Base-by-base conservation (phyloP, 2,797 vertebrate genomes). In the Cyprinella venusta region DNA sequence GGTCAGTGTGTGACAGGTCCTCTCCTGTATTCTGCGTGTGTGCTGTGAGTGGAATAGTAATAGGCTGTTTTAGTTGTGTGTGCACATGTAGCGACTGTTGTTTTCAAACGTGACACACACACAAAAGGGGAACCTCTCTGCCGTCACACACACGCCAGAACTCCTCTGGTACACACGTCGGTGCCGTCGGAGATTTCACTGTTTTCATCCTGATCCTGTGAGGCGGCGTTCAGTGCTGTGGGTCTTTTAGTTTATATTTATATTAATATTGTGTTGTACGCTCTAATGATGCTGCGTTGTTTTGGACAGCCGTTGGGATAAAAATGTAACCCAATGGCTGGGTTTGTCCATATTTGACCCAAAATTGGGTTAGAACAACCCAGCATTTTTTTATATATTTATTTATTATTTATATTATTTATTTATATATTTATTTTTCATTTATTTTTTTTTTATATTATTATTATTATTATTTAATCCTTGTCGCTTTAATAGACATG, bases 11-110 rank as follows among this genome's bases (percentile, higher is more conserved):
- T 70, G 50, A 76, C 18, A 42, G 54, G 81, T 88, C 50, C 80
- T 76, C 79, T 86, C 79, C 86, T 82, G 63, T 71, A 30, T 84
- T 63, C 86, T 89, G 85, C 85, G 80, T 76, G 85, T 19, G 15
- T 84, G 70, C 80, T 78, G 79, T 88, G 87, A 84, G 85, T 72
- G 83, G 87, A 88, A 89, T 89, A 88, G 84, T 84, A 89, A 89
- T 87, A 16, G 48, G 81, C 69, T 84, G 59, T 81, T 82, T 63
- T 84, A 84, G 83, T 83, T 82, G 67, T 69, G 69, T 74, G 30
- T 33, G 71, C 76, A 36, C 26, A 36, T 48, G 69, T 13, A 64
- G 30, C 7, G 42, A 63, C 24, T 69, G 75, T 70, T 64, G 67
- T 72, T 63, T 71, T 26, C 50, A 8, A 68, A 42, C 16, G 18